A percentile compares a stretch with the other conserved stretches of the same genome.
These are phyloP conservation scores for Ptychadena robeensis DNA, from an alignment of 2,797 vertebrate species.

Conservation along the genomic window DNA sequence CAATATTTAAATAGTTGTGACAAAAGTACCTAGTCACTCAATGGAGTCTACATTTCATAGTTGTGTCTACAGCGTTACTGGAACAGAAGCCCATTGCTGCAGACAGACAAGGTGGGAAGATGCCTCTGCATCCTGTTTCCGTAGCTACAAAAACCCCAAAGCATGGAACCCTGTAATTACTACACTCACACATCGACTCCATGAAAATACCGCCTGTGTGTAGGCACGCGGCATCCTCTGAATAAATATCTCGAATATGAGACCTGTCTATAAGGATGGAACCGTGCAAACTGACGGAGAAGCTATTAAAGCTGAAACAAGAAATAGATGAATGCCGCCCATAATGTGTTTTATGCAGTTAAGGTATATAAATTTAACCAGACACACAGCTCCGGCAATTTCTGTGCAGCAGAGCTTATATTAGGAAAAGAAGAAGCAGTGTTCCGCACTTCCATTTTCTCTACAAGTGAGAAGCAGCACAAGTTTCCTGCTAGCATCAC, in stretches of 20 bases:
- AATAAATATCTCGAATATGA: not conserved
- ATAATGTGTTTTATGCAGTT: no score
- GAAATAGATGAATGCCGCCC: no score
- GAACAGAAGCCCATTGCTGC: slow-evolving; percentile 10
- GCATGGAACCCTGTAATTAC: slow-evolving; percentile 51
- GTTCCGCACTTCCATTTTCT: no score
- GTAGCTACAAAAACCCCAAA: slow-evolving; percentile 16
- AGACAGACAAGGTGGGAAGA: slow-evolving; percentile 45
- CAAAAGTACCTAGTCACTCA: not conserved
- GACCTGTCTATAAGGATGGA: not conserved
- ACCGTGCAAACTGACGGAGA: not conserved
- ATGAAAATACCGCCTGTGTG: slow-evolving; percentile 31
- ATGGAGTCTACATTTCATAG: not conserved
- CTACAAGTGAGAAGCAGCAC: no score
- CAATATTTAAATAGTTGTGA: no score
- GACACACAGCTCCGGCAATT: no score
- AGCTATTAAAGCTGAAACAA: no score
- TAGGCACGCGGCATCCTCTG: slow-evolving; percentile 27
- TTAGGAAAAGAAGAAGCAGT: no score
- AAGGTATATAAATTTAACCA: no score
- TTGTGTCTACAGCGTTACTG: not conserved
- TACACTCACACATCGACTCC: slow-evolving; percentile 29
- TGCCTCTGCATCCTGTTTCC: slow-evolving; percentile 42
- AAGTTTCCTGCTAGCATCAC: no score
- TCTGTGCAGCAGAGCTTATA: no score